Conservation (phyloP, 2,888 invertebrate species). For the Aphodius sticticus region DNA sequence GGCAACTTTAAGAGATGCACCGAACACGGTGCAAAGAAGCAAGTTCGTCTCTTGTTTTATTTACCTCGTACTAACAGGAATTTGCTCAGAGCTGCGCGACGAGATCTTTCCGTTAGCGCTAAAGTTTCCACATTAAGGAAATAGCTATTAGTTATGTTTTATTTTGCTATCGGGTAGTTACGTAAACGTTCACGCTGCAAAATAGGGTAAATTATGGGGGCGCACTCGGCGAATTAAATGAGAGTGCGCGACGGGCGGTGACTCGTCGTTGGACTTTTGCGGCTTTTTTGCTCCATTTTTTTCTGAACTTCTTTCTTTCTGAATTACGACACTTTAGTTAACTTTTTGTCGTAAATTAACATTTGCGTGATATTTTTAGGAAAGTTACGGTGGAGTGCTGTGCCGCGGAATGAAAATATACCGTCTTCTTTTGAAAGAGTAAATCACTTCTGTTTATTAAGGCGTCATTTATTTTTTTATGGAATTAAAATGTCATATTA, state of each 20-base stretch:
- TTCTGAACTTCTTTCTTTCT: neutral
- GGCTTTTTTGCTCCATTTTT: neutral
- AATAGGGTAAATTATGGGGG: neutral
- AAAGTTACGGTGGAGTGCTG: neutral
- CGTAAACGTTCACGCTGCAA: neutral
- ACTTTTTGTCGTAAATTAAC: constrained; percentile 4
- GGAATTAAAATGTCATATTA: no score
- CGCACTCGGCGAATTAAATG: neutral
- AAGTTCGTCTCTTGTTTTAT: neutral
- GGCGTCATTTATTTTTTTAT: no score
- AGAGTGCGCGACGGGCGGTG: neutral
- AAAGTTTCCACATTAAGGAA: neutral
- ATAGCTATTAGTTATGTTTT: constrained; percentile 4
- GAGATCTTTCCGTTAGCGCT: neutral
- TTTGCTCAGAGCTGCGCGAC: neutral
- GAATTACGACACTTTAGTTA: constrained; percentile 4
- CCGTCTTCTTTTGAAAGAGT: neutral
- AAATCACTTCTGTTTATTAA: neutral
- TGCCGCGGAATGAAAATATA: neutral
- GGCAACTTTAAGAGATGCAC: neutral
- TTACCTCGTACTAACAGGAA: neutral
- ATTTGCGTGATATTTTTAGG: neutral
- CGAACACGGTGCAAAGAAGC: neutral
- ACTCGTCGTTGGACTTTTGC: neutral
- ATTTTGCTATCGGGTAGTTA: constrained; percentile 4